A percentile compares a stretch with the other conserved stretches of the same genome.
phyloP scores from a whole-genome alignment of 2,797 vertebrate species.

The Ctenopoma multispine region DNA sequence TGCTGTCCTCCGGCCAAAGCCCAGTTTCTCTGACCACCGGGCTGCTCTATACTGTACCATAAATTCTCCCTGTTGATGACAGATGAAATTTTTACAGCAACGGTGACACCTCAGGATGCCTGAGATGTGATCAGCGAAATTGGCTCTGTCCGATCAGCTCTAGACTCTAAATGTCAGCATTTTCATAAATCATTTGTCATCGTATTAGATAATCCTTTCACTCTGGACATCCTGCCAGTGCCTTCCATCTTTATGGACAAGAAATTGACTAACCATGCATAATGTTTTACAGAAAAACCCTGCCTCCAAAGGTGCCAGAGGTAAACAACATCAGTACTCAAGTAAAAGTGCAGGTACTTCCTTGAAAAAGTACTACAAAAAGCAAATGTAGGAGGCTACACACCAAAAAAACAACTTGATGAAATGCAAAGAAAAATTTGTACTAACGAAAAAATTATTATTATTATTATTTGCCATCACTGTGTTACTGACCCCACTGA shows the following conservation, averaged over 20 bases:
- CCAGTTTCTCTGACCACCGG: neutral
- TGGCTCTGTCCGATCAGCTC: conserved; percentile 15
- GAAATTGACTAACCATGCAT: conserved; percentile 16
- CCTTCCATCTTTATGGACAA: conserved; percentile 30
- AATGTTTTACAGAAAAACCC: conserved; percentile 22
- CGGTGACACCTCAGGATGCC: conserved; percentile 2
- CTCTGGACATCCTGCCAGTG: conserved; percentile 25
- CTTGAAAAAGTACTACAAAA: no score
- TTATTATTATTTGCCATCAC: no score
- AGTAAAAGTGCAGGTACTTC: no score
- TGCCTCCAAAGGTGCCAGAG: neutral
- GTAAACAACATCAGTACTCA: neutral
- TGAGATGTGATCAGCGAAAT: neutral
- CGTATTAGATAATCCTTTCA: conserved; percentile 37
- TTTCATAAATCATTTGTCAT: conserved; percentile 51
- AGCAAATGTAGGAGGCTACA: no score
- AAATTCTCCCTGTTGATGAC: conserved; percentile 25
- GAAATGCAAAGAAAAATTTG: no score
- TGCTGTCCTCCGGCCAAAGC: neutral
- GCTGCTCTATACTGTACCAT: neutral
- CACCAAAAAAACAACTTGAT: no score
- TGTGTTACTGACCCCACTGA: no score
- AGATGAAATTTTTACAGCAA: conserved; percentile 24
- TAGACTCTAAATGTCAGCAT: conserved; percentile 38
- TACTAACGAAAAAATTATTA: no score